phyloP scores from a whole-genome alignment of 2,888 invertebrate genomes.

The Eristalinus sepulchralis region DNA sequence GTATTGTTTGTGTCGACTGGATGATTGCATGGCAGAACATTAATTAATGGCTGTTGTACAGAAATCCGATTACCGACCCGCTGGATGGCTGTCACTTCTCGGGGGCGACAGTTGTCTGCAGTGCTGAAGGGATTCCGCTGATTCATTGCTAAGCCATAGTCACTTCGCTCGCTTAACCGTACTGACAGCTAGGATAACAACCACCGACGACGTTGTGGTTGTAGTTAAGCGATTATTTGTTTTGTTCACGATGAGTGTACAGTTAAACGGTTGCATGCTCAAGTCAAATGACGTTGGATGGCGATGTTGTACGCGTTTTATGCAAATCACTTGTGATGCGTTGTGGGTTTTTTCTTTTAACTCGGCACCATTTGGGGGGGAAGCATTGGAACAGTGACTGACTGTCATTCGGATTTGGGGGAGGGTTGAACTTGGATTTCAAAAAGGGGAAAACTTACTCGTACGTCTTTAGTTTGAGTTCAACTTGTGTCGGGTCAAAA shows the following conservation, averaged over 20 bases:
- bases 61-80: neutral
- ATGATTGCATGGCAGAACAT: neutral
- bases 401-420: too few relatives aligned
- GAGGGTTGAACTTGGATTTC: too few relatives aligned
- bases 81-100: neutral
- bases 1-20: constrained; percentile 10
- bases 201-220: neutral
- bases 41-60: constrained; percentile 12
- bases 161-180: neutral
- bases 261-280: neutral
- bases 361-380: too few relatives aligned
- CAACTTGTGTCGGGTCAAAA: too few relatives aligned
- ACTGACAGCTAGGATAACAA: neutral
- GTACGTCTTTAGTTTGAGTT: too few relatives aligned
- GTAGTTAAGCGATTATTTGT: neutral
- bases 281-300: neutral
- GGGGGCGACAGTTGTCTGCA: neutral
- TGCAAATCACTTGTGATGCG: neutral
- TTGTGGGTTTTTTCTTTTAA: neutral
- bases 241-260: neutral
- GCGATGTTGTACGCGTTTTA: neutral
- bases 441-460: too few relatives aligned
- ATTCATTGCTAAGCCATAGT: neutral
- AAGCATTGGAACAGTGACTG: too few relatives aligned
- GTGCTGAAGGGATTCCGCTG: neutral